Base-by-base conservation (phyloP, 2,888 invertebrate species). In the Ptilodon capucinus region DNA sequence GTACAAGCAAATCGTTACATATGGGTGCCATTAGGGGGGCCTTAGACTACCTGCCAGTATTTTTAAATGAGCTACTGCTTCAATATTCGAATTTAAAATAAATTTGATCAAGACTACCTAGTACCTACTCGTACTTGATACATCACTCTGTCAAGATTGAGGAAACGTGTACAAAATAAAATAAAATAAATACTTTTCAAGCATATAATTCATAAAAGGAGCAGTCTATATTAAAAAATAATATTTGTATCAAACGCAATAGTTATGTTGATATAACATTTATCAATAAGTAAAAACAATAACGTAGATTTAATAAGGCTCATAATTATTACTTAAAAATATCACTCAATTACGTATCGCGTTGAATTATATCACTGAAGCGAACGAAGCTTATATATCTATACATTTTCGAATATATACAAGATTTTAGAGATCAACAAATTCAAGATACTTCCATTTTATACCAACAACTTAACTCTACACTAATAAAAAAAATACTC, bases 301-400 rank as follows among this genome's bases (percentile, higher is more conserved):
- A 66, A 57, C 58, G 49, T 71, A 58, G 62, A 50, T 72, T 78
- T 70, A 79, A 74, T 83, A 85, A 86, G 84, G 82, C 84, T 86
- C 80, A 76, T 74, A 78, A 76, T 68, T 76, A 79, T 76, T 76
- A 65, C 56, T 67, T 71, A 58, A 81, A 85, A 83, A 88, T 89
- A 90, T 90, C 89, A 90, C 89, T 85, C 71, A 81, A 84, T 88
- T 89, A 90, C 89, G 89, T 90, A 90, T 89, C 79, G 78, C 77
- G 78, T 82, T 74, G 71, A 81, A 60, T 77, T 87, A 86, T 87
- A 86, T 86, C 85, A 85, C 85, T 76, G 71, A 63, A 79, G 59
- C 67, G 35, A 79, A 76, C 77, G 67, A 79, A 75, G 73, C 78
- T 77, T 84, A n/a, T n/a, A n/a, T n/a, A 79, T 48, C 64, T 60